phyloP scores from a whole-genome alignment of 2,888 invertebrate species.

The Drosophila multiciliata region DNA sequence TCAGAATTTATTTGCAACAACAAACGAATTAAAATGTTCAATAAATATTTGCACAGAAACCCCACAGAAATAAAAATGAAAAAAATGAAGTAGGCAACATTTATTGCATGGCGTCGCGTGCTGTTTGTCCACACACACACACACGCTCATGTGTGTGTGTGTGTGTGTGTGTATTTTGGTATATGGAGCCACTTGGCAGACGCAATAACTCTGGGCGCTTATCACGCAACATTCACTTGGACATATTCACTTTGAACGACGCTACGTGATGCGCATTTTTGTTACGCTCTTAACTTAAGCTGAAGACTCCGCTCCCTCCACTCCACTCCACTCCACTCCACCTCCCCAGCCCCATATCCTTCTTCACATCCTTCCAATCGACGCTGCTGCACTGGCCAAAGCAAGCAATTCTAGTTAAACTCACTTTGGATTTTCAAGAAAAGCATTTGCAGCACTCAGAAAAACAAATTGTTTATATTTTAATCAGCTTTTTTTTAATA shows the following conservation, averaged over 20 bases:
- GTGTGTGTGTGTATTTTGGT: conserved; percentile 7
- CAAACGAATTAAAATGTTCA: conserved; percentile 85
- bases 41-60: conserved; percentile 83
- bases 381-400: not conserved
- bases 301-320: conserved; percentile 10
- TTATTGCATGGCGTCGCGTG: conserved; percentile 50
- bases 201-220: conserved; percentile 69
- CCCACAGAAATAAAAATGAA: conserved; percentile 16
- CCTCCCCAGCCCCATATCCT: not conserved
- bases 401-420: conserved; percentile 2
- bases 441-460: conserved; percentile 20
- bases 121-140: conserved; percentile 15
- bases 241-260: conserved; percentile 83
- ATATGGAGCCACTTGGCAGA: conserved; percentile 58
- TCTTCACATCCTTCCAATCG: not conserved
- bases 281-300: conserved; percentile 76
- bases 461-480: conserved; percentile 12
- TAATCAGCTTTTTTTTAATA: not conserved
- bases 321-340: not conserved
- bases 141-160: conserved; percentile 3
- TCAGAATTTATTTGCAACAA: conserved; percentile 85
- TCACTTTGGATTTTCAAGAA: not conserved
- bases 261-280: conserved; percentile 84
- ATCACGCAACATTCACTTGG: conserved; percentile 68
- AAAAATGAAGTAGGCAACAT: conserved; percentile 58